Evolutionary conservation across 2,113 vertebrate species (phyloP).

Genomic region (Microcebus ravelobensis): DNA sequence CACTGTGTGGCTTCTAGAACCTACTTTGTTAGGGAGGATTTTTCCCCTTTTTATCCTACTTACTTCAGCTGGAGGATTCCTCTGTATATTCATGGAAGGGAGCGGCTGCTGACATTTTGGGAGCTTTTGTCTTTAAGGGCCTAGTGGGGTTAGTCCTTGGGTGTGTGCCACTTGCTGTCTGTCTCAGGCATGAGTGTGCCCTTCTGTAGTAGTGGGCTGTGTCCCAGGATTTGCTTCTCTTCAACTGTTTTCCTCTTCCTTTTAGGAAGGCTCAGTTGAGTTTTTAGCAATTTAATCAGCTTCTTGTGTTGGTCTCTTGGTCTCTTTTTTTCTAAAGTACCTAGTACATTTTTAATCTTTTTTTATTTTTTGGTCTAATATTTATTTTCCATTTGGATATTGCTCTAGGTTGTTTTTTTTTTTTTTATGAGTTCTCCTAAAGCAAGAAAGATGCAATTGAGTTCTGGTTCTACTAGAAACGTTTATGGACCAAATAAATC

Average conservation of each 20-base stretch:
- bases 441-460: background rate
- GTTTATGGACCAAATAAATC: background rate
- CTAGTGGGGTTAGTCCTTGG: background rate
- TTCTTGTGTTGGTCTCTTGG: background rate
- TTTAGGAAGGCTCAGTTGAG: background rate
- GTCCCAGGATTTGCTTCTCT: background rate
- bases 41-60: background rate
- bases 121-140: background rate
- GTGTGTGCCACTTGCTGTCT: fast-evolving
- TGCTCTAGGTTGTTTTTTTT: background rate
- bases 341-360: background rate
- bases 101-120: background rate
- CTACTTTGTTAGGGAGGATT: background rate
- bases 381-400: background rate
- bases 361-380: background rate
- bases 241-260: background rate
- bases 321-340: background rate
- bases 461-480: background rate
- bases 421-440: background rate
- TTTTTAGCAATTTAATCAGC: background rate
- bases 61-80: background rate
- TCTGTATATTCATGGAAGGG: background rate
- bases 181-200: background rate
- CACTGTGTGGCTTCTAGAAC: too few species aligned
- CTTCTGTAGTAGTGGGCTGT: background rate